phyloP scores from a whole-genome alignment of 64 coral and sea anemone species.

The Stichodactyla helianthus region DNA sequence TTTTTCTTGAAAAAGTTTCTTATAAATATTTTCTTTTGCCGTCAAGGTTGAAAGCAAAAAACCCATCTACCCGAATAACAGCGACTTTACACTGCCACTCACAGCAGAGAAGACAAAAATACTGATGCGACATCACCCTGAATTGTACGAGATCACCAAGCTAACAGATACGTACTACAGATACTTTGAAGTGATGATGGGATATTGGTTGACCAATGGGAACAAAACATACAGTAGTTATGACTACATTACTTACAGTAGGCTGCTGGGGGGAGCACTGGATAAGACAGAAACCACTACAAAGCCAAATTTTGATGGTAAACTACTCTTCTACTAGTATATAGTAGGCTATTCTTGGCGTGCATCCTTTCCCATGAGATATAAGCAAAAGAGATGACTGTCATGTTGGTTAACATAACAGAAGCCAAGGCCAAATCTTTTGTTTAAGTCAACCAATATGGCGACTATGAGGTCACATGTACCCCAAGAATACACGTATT shows the following conservation, averaged over 20 bases:
- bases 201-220: slow-evolving; percentile 45
- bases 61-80: slow-evolving; percentile 38
- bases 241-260: slow-evolving; percentile 46
- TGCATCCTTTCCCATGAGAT: too few relatives aligned
- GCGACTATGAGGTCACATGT: too few relatives aligned
- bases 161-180: slow-evolving; percentile 47
- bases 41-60: slow-evolving; percentile 37
- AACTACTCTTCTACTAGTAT: too few relatives aligned
- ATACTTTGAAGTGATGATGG: slow-evolving; percentile 47
- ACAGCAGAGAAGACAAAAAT: slow-evolving; percentile 27
- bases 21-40: too few relatives aligned
- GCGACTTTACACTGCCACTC: slow-evolving; percentile 25
- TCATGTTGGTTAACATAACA: too few relatives aligned
- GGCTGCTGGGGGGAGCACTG: slow-evolving; percentile 34
- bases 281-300: slow-evolving; percentile 35
- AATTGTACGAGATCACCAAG: slow-evolving; percentile 29
- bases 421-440: too few relatives aligned
- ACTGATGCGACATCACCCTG: slow-evolving; percentile 42
- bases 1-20: too few relatives aligned
- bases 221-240: slow-evolving; percentile 27
- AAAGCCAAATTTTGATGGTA: slow-evolving; percentile 51
- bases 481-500: too few relatives aligned
- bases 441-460: too few relatives aligned
- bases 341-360: too few relatives aligned
- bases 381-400: too few relatives aligned